Evolutionary conservation across 2,888 invertebrate species (phyloP), one percentile per base, ranked within the genome.

Genomic region (Sinotaia quadrata): DNA sequence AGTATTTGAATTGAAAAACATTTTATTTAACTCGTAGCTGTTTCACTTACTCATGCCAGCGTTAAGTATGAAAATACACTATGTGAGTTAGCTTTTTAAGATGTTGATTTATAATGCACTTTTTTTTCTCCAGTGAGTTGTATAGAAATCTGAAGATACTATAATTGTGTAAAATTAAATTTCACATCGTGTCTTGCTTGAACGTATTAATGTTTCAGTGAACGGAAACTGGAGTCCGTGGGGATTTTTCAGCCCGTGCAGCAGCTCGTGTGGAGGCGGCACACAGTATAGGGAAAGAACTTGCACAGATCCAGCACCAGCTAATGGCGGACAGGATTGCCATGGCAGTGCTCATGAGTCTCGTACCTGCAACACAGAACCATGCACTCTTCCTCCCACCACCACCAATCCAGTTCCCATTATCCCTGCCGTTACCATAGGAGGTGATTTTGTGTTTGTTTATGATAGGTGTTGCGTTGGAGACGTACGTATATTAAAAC

Each of bases 301-400:
- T 18, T 83, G 83, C 63, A 78, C 77, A 18, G 79, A 80, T 68
- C 81, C 83, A 2, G 75, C 79, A 37, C 82, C 82, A 4, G 78
- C 81, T 12, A 80, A 81, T 57, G 81, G 81, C 4, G 82, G 82
- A 8, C 75, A 78, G 37, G 58, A 73, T 58, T 83, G 83, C 60
- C 56, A 59, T 0, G 81, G 81, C 34, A 49, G 47, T 24, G 73
- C 73, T 49, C 75, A 71, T 27, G 75, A 83, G 51, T 78, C 72
- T 24, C 67, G 68, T 7, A n/a, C 71, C 8, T 83, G 82, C 60
- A 75, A 78, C 71, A 72, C 76, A 1, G 33, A 61, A 2, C 69
- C 80, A 1, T 82, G 82, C 47, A 77, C 81, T 5, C 74, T 69
- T 3, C 78, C 81, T 2, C 78, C 78, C 5, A 76, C 76, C 5